Evolutionary conservation across 2,797 vertebrate genomes (phyloP).

Genomic region (Brotula barbata): DNA sequence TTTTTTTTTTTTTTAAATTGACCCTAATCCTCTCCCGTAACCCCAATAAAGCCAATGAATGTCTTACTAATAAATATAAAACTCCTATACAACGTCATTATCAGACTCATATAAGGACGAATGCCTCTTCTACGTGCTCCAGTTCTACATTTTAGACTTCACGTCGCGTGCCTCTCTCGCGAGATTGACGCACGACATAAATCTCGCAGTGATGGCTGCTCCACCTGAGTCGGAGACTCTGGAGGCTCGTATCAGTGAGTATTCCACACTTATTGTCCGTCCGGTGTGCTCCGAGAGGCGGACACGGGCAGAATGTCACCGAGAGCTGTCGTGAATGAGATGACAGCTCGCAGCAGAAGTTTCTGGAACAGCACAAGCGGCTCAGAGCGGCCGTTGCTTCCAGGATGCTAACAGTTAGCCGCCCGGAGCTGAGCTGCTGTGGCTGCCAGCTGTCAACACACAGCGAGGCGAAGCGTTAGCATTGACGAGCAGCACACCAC

Average conservation of each 20-base stretch:
- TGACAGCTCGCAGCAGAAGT: not conserved
- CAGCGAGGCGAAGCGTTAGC: slow-evolving; percentile 36
- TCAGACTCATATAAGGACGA: too few relatives aligned
- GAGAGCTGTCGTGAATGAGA: not conserved
- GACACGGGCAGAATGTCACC: not conserved
- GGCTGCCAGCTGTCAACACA: slow-evolving; percentile 68
- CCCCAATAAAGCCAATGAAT: too few relatives aligned
- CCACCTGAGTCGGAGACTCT: slow-evolving; percentile 90
- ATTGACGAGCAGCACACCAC: too few relatives aligned
- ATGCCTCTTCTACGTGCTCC: not conserved
- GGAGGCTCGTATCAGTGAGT: slow-evolving; percentile 96
- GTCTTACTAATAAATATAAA: too few relatives aligned
- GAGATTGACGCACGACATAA: slow-evolving; percentile 59
- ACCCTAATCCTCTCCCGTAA: too few relatives aligned
- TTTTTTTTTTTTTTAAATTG: too few relatives aligned
- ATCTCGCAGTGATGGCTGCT: slow-evolving; percentile 83
- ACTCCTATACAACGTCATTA: too few relatives aligned
- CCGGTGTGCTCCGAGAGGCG: rapidly evolving
- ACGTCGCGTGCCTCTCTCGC: slow-evolving; percentile 47
- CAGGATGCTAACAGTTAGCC: slow-evolving; percentile 64
- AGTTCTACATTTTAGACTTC: slow-evolving; percentile 2
- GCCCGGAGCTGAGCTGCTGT: slow-evolving; percentile 52
- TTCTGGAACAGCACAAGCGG: not conserved
- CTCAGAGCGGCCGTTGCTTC: slow-evolving; percentile 29
- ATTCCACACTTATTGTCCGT: slow-evolving; percentile 42